Base-by-base conservation (phyloP, 2,113 vertebrate genomes). In the Circaetus cinerascens region DNA sequence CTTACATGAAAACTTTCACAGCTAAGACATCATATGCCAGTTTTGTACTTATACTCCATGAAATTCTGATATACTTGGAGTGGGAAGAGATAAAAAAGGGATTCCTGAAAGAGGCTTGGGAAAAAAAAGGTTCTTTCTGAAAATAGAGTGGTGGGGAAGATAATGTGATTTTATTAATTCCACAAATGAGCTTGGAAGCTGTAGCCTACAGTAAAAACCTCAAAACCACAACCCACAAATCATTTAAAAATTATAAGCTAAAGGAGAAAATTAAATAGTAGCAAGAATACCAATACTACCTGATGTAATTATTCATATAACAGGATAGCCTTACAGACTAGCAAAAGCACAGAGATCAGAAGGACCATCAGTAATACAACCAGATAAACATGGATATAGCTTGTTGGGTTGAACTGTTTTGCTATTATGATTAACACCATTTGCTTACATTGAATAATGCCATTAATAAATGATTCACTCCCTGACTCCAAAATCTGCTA, bases 101-200 rank as follows among this genome's bases (percentile, higher is more conserved):
- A 21, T 34, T 95, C 48, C 32, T 64, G 48, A 63, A 73, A 72
- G n/a, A 92, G 13, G 77, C 10, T 38, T 73, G 2, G 26, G 1
- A 23, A 10, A 56, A 89, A 45, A 64, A 21, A 15, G 6, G 34
- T 93, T 60, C 15, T 45, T 62, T 46, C 57, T 79, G 57, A 92
- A 95, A 90, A 85, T 0, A 57, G 45, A 36, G 10, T 25, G 9
- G 22, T n/a, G 19, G 36, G 34, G 55, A 95, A 88, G 25, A 10
- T 79, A 88, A 94, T 55, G 36, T 46, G 66, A 86, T 95, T 86
- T 73, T 85, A 83, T 78, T 86, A 81, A 84, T 92, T 88, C 73
- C 14, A 72, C 57, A 92, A 95, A 55, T 12, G 15, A 86, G 15
- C 36, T 57, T 36, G 45, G 75, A 95, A 93, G 23, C n/a, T 78